Base-by-base conservation (phyloP, 2,888 invertebrate species). In the Tetragnatha montana region DNA sequence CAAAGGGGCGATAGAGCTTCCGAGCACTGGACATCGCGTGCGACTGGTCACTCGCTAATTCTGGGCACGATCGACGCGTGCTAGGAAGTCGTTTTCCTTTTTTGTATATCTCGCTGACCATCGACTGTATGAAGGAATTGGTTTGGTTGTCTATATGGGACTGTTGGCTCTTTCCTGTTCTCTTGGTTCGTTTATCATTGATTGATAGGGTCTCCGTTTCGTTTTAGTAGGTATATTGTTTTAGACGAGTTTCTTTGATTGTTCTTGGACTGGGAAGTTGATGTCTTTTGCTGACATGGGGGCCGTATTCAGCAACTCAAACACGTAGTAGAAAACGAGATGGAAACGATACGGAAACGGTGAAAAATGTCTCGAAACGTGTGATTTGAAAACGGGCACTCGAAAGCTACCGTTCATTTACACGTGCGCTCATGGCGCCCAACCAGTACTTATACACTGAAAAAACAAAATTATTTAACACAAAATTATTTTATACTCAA, bases 1-100 rank as follows among this genome's bases (percentile, higher is more conserved):
- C 86, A 86, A n/a, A 35, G n/a, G 80, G 74, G 68, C 35, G 79
- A 51, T 68, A 3, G 71, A 79, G 6, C n/a, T 79, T 49, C 68
- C 14, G 60, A 83, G 35, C 35, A 75, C 22, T 21, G 60, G 12
- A 12, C 68, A 35, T 86, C 47, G 86, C 86, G 86, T 86, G 86
- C 47, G 19, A 47, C 8, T 51, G 78, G 78, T 75, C 47, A 49
- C 19, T 76, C 70, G 3, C 69, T 17, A 51, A 86, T 73, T 69
- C 74, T 0, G 60, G n/a, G 49, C 86, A 86, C 86, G 86, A 22
- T 69, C 35, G 8, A 10, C 21, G 22, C 50, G 84, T 84, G 78
- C 76, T 49, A 69, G 21, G 50, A 14, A 10, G 22, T 79, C 71
- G 51, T 79, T 79, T 75, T 85, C 50, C 21, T 49, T 47, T 35